Evolutionary conservation across 2,113 vertebrate species (phyloP), one percentile per base, ranked within the genome.

Genomic region (Dendropsophus ebraccatus): DNA sequence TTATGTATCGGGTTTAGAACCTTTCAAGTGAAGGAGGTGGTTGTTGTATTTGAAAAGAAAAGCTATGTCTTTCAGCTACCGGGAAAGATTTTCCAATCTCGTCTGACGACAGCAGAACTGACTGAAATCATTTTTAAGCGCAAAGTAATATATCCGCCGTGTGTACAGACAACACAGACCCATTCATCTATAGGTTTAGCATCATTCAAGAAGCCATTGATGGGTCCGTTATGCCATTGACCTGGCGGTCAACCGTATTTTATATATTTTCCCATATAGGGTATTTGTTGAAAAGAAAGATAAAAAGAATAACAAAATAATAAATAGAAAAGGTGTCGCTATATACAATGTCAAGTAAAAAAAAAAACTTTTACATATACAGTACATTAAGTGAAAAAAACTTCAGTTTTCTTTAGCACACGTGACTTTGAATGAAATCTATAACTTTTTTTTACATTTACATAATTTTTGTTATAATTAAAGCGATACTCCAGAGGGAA

Each of bases 1-100:
- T 86, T 86, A 86, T 72, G 52, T 79, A 28, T 67, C 70, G 84
- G 52, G 75, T 79, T 79, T 35, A 70, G 84, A 86, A 70, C 35
- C 56, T 86, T 86, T 72, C 76, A 58, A 56, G 49, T 47, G 60
- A 80, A 45, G 47, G 56, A 76, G 45, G 54, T 67, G 73, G 25
- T 21, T 79, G 84, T 25, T 37, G 75, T 69, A 45, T 54, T 69
- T 85, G 45, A 56, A 49, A 56, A 60, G 32, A 70, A 60, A 80
- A 86, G 67, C 75, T 28, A 56, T 23, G 75, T 28, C 41, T 80
- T 80, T 56, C 70, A 86, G 49, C 74, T 28, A 45, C 47, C 69
- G 47, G 72, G 65, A 35, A 56, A 49, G 21, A 8, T 58, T 37
- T 23, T 83, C 45, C 81, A 72, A 54, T 58, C 17, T 47, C n/a